Evolutionary conservation across 1,140 invertebrate species (phyloP).

Genomic region (Notospermus geniculatus): DNA sequence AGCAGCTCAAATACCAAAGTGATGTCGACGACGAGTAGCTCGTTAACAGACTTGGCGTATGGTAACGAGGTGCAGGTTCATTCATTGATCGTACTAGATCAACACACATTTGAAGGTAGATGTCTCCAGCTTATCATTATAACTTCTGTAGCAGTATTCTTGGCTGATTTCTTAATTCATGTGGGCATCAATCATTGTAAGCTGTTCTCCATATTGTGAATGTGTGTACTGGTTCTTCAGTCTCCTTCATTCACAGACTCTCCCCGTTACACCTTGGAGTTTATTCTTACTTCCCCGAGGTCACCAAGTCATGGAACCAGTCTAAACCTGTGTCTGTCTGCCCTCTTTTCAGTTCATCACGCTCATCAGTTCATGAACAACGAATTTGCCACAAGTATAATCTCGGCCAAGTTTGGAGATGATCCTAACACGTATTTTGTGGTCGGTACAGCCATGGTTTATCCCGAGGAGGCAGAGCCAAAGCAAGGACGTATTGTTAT

Average conservation of each 20-base stretch:
- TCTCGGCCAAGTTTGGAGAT: constrained; percentile 87
- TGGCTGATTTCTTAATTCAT: too few relatives aligned
- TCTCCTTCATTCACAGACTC: too few relatives aligned
- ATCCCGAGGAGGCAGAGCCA: constrained; percentile 92
- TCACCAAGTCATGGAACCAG: too few relatives aligned
- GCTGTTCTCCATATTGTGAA: too few relatives aligned
- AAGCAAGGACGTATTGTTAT: constrained; percentile 85
- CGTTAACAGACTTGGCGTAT: constrained; percentile 48
- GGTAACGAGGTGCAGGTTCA: constrained; percentile 88
- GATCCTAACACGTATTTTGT: constrained; percentile 90
- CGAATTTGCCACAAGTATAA: constrained; percentile 85
- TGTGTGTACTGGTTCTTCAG: too few relatives aligned
- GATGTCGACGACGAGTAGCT: constrained; percentile 33
- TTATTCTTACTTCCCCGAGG: too few relatives aligned
- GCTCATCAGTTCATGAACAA: constrained; percentile 84
- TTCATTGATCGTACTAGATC: constrained; percentile 89
- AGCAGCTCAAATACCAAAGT: constrained; percentile 51
- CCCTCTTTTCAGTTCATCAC: constrained; percentile 71
- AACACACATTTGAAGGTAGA: constrained; percentile 89
- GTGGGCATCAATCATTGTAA: too few relatives aligned
- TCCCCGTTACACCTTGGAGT: too few relatives aligned
- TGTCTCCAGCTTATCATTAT: background rate
- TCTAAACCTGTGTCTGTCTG: constrained; percentile 21
- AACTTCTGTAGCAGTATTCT: too few relatives aligned
- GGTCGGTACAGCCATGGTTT: constrained; percentile 89